phyloP scores from a whole-genome alignment of 1,140 invertebrate species.

The Aphidius gifuensis region DNA sequence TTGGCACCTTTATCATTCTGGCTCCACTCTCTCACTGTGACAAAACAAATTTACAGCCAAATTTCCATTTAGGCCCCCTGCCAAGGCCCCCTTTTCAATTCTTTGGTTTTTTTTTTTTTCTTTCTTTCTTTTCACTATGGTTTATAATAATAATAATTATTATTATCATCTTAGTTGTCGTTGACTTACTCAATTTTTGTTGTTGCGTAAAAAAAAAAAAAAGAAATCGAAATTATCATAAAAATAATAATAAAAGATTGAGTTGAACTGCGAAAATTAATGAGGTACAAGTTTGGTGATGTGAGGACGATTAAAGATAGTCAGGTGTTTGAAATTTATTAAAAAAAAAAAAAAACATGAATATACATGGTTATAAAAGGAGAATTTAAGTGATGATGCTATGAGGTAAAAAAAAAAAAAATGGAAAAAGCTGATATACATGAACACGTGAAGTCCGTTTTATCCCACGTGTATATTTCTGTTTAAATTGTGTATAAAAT shows the following conservation, averaged over 20 bases:
- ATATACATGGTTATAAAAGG: no score
- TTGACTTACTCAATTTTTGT: background rate
- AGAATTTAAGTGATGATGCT: no score
- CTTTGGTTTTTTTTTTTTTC: conserved; percentile 11
- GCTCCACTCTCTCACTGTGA: conserved; percentile 34
- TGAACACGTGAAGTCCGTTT: no score
- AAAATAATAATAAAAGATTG: no score
- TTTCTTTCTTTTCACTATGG: conserved; percentile 13
- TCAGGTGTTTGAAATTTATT: no score
- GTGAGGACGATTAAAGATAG: no score
- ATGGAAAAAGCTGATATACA: no score
- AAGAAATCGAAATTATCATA: no score
- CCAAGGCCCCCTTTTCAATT: conserved; percentile 24
- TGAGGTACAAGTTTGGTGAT: no score
- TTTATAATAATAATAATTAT: conserved; percentile 11
- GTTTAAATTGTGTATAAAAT: conserved; percentile 15
- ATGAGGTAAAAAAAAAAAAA: no score
- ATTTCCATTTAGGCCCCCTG: conserved; percentile 38
- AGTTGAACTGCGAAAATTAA: no score
- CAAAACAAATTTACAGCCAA: conserved; percentile 45
- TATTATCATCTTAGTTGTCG: conserved; percentile 7
- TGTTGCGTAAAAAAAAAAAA: background rate
- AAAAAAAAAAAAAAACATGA: no score
- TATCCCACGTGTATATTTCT: conserved; percentile 19
- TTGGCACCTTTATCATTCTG: conserved; percentile 33